A percentile compares a stretch with the other conserved stretches of the same genome.
These are phyloP conservation scores for Eumeta japonica DNA, from an alignment of 1,140 invertebrate species.

Conservation along the genomic window DNA sequence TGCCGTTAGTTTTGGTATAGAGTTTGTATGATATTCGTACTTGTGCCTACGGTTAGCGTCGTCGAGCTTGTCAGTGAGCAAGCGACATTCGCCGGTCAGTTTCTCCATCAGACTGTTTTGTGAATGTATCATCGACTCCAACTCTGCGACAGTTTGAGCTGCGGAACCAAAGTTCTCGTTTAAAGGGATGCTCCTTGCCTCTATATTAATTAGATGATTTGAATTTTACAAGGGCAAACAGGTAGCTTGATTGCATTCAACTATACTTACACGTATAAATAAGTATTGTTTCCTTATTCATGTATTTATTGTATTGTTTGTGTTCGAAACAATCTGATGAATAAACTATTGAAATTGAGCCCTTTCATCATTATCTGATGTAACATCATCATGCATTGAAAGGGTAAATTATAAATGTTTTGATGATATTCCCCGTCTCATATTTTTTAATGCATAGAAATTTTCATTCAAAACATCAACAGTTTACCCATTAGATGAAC, in stretches of 20 bases:
- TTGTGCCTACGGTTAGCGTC: conserved; percentile 79
- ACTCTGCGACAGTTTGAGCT: conserved; percentile 79
- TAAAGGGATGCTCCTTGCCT: too few species aligned
- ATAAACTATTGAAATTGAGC: conserved; percentile 62
- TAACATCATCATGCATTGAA: conserved; percentile 52
- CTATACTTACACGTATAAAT: too few species aligned
- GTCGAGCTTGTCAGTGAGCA: conserved; percentile 81
- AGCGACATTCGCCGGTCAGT: conserved; percentile 81
- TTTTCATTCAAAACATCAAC: conserved; percentile 56
- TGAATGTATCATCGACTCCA: conserved; percentile 81
- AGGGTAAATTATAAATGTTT: conserved; percentile 56
- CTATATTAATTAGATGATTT: too few species aligned
- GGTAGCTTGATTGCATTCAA: too few species aligned
- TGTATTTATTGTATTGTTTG: conserved; percentile 7
- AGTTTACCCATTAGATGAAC: conserved; percentile 54
- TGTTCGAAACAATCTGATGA: conserved; percentile 59
- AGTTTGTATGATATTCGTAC: too few species aligned
- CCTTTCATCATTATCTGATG: conserved; percentile 39
- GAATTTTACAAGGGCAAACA: too few species aligned
- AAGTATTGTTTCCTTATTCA: too few species aligned
- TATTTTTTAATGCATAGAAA: conserved; percentile 11
- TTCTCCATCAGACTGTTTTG: conserved; percentile 86
- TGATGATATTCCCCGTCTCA: too few species aligned
- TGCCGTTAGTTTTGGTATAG: conserved; percentile 38
- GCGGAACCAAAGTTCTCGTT: conserved; percentile 54